phyloP scores from a whole-genome alignment of 2,113 vertebrate species.

The Morone saxatilis region DNA sequence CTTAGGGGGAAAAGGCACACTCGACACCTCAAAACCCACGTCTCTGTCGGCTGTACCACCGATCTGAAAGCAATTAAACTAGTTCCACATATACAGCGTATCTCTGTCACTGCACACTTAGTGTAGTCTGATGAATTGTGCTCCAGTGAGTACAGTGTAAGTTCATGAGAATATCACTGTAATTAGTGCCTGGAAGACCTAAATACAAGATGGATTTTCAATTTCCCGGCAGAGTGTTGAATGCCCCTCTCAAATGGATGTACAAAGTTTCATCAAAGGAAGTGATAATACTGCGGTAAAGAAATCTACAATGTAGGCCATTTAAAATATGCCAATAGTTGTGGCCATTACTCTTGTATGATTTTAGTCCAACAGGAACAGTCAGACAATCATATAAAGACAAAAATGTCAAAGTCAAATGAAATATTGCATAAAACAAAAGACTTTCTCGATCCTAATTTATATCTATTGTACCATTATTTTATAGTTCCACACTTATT shows the following conservation, averaged over 20 bases:
- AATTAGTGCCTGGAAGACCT: constrained; percentile 38
- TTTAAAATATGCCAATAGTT: neutral
- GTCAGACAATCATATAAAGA: no score
- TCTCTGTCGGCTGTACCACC: constrained; percentile 22
- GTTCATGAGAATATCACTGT: constrained; percentile 28
- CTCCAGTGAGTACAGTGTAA: neutral
- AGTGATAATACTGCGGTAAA: neutral
- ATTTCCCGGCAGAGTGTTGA: neutral
- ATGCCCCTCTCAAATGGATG: neutral
- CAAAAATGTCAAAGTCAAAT: no score
- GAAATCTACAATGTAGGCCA: neutral
- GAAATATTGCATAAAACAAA: no score
- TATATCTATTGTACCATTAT: no score
- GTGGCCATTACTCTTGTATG: no score
- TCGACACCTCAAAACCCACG: constrained; percentile 48
- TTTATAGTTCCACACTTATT: no score
- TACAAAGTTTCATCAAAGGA: neutral
- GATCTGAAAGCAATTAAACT: constrained; percentile 36
- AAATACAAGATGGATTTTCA: constrained; percentile 32
- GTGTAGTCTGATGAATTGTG: neutral
- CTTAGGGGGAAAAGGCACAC: constrained; percentile 35
- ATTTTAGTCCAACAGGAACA: constrained; percentile 5
- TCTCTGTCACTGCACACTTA: neutral
- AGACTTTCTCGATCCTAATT: no score
- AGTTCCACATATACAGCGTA: neutral